A percentile compares a stretch with the other conserved stretches of the same genome.
These are phyloP conservation scores for Torymus tubicola DNA, from an alignment of 2,888 invertebrate species.

Conservation along the genomic window DNA sequence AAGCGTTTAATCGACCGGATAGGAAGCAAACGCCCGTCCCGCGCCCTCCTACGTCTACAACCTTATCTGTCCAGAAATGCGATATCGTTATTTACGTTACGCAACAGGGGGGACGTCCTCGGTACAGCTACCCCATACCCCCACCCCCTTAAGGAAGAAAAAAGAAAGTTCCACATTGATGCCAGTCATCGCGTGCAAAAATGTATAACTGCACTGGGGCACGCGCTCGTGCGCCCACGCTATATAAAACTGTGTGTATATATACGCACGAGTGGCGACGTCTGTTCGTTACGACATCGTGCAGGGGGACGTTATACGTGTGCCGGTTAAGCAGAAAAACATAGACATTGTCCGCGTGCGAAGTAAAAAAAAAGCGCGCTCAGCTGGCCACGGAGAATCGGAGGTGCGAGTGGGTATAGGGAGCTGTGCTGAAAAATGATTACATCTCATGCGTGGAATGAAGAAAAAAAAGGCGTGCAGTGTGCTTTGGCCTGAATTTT, in stretches of 20 bases:
- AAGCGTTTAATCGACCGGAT: slow-evolving; percentile 28
- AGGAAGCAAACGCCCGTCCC: background rate
- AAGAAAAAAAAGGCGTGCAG: background rate
- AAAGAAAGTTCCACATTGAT: background rate
- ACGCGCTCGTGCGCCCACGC: background rate
- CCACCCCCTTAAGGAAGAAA: background rate
- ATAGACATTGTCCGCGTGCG: background rate
- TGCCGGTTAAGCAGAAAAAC: background rate
- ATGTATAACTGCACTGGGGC: slow-evolving; percentile 29
- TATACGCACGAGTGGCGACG: slow-evolving; percentile 5
- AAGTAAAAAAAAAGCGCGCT: background rate
- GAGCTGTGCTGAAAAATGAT: background rate
- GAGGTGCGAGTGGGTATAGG: background rate
- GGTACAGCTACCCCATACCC: background rate
- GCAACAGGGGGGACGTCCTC: background rate
- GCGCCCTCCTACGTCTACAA: slow-evolving; percentile 12
- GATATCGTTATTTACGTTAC: slow-evolving; percentile 46
- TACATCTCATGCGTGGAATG: background rate
- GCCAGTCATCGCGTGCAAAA: slow-evolving; percentile 49
- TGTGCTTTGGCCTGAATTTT: slow-evolving; percentile 25
- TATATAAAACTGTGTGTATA: too few relatives aligned
- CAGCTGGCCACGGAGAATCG: background rate
- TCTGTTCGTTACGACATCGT: slow-evolving; percentile 29
- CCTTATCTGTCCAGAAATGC: slow-evolving; percentile 24
- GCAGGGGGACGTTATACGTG: background rate